These are phyloP conservation scores for Mythimna albipuncta DNA, from an alignment of 2,888 invertebrate genomes.

Conservation along the genomic window DNA sequence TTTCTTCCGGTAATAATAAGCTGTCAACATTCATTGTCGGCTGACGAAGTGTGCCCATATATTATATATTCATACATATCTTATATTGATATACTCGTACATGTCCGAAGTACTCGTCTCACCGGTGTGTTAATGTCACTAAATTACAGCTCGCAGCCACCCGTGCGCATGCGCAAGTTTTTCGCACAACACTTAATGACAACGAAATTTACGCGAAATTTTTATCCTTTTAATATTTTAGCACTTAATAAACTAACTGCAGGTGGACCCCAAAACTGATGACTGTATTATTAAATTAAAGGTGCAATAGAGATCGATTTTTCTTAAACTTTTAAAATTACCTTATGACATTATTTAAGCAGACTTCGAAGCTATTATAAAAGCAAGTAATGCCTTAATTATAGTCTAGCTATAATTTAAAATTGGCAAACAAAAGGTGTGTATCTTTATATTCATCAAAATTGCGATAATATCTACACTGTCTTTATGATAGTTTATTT, in stretches of 20 bases:
- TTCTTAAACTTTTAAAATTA: not conserved
- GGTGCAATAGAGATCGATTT: slow-evolving; percentile 39
- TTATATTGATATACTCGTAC: slow-evolving; percentile 19
- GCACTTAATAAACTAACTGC: slow-evolving; percentile 54
- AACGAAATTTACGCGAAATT: slow-evolving; percentile 48
- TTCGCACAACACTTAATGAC: slow-evolving; percentile 48
- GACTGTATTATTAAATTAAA: slow-evolving; percentile 38
- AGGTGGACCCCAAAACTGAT: slow-evolving; percentile 48
- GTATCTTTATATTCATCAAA: slow-evolving; percentile 29
- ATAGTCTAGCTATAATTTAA: not conserved
- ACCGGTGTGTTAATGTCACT: slow-evolving; percentile 65
- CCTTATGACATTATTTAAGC: not conserved
- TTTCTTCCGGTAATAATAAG: slow-evolving; percentile 12
- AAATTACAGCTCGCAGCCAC: slow-evolving; percentile 65
- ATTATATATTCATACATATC: slow-evolving; percentile 1
- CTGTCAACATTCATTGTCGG: not conserved
- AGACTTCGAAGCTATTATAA: not conserved
- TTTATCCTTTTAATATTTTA: slow-evolving; percentile 44
- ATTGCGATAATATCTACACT: slow-evolving; percentile 24
- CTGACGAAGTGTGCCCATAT: not conserved
- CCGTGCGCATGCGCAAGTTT: slow-evolving; percentile 48
- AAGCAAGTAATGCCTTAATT: not conserved
- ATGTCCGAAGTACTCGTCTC: slow-evolving; percentile 47
- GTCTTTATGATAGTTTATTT: slow-evolving; percentile 17
- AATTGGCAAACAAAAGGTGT: not conserved